These are phyloP conservation scores for Anhinga rufa DNA, from an alignment of 2,113 vertebrate genomes.

Conservation along the genomic window DNA sequence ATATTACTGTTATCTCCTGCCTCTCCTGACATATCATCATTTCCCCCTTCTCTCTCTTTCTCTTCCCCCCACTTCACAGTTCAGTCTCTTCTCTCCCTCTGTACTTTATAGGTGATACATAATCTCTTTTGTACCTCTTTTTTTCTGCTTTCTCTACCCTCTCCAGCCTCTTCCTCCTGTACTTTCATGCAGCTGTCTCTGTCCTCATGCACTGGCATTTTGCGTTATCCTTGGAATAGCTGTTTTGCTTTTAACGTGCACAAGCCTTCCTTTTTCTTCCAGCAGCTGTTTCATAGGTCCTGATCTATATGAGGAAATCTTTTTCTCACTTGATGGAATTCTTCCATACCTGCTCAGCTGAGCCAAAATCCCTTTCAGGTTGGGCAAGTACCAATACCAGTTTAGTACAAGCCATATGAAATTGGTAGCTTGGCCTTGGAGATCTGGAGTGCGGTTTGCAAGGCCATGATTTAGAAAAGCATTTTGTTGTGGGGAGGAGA, in stretches of 20 bases:
- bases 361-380: neutral
- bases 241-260: neutral
- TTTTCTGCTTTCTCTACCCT: neutral
- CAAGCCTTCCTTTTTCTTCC: neutral
- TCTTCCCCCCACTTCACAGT: neutral
- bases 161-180: neutral
- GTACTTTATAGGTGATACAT: neutral
- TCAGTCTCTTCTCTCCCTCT: neutral
- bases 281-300: neutral
- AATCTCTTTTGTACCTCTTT: neutral
- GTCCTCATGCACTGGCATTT: neutral
- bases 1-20: neutral
- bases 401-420: neutral
- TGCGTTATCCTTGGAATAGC: neutral
- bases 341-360: neutral
- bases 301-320: neutral
- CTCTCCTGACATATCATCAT: neutral
- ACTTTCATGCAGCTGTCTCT: neutral
- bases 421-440: neutral
- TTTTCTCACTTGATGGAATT: neutral
- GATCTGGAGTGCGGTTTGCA: neutral
- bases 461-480: neutral
- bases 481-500: neutral
- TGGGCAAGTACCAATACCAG: neutral
- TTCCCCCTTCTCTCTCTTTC: neutral